Percentiles rank a stretch among this genome's conserved stretches.
Conservation (phyloP, 2,888 invertebrate species). For the Didymodactylos carnosus region DNA sequence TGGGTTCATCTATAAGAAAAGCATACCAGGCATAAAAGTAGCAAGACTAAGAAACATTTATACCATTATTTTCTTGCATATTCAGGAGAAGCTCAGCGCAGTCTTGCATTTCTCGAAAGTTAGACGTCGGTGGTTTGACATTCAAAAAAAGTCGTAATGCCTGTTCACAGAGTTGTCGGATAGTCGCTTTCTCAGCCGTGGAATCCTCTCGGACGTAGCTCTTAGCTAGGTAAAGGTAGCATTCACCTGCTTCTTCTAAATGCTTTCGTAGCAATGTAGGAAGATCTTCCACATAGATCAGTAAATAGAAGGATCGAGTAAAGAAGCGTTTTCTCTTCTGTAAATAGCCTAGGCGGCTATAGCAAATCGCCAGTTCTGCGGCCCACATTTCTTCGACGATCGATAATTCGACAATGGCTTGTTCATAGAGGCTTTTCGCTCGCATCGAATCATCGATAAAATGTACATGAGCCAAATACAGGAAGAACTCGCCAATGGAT, state of each 20-base stretch:
- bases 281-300: background rate
- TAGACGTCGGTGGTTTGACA: background rate
- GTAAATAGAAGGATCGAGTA: background rate
- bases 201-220: background rate
- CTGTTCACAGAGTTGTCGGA: background rate
- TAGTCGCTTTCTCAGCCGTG: background rate
- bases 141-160: background rate
- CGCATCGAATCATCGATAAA: background rate
- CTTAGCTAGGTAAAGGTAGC: background rate
- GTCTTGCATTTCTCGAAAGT: background rate
- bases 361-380: background rate
- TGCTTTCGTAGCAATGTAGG: background rate
- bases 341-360: background rate
- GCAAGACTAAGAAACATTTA: background rate
- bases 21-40: background rate
- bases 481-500: background rate
- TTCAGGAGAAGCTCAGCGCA: background rate
- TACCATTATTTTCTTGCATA: background rate
- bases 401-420: background rate
- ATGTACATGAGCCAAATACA: background rate
- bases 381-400: background rate
- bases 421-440: background rate
- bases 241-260: background rate
- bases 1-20: background rate
- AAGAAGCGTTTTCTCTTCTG: background rate